A percentile compares a stretch with the other conserved stretches of the same genome.
These are phyloP conservation scores for Drosophila yooni DNA, from an alignment of 2,888 invertebrate genomes.

Conservation along the genomic window DNA sequence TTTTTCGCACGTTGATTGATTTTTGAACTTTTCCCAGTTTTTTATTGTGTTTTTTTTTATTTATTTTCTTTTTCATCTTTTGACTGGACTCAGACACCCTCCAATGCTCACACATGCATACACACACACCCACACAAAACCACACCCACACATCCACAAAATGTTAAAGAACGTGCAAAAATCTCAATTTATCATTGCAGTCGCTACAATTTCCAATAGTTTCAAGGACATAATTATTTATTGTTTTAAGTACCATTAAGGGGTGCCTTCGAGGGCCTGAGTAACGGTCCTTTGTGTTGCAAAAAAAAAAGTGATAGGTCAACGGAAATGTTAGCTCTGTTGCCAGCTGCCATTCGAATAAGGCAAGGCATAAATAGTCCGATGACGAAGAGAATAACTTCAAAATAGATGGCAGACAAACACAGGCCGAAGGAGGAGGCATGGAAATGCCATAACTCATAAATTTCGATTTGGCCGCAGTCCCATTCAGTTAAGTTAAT, in stretches of 20 bases:
- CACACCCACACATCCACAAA: slow-evolving; percentile 6
- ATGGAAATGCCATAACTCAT: slow-evolving; percentile 48
- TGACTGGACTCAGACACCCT: slow-evolving; percentile 20
- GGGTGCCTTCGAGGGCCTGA: not conserved
- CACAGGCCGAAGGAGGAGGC: not conserved
- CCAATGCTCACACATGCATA: slow-evolving; percentile 1
- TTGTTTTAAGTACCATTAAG: slow-evolving; percentile 52
- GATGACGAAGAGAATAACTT: slow-evolving; percentile 38
- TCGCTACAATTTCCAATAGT: slow-evolving; percentile 43
- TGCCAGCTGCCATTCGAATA: slow-evolving; percentile 26
- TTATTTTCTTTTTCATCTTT: slow-evolving; percentile 29
- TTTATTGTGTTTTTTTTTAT: slow-evolving; percentile 19
- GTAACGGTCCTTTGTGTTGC: slow-evolving; percentile 35
- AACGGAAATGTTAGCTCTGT: slow-evolving; percentile 42
- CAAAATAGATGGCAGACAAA: slow-evolving; percentile 46
- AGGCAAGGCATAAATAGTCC: slow-evolving; percentile 35
- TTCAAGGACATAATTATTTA: slow-evolving; percentile 70
- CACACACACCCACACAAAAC: not conserved
- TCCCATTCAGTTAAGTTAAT: slow-evolving; percentile 31
- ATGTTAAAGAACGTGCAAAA: not conserved
- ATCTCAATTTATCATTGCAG: slow-evolving; percentile 31
- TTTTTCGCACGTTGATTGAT: slow-evolving; percentile 80
- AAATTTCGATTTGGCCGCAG: slow-evolving; percentile 21
- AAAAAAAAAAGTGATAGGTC: slow-evolving; percentile 46
- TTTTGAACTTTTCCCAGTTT: slow-evolving; percentile 66